A percentile compares a stretch with the other conserved stretches of the same genome.
These are phyloP conservation scores for Neolamprologus tretocephalus DNA, from an alignment of 2,113 vertebrate species.

Conservation along the genomic window DNA sequence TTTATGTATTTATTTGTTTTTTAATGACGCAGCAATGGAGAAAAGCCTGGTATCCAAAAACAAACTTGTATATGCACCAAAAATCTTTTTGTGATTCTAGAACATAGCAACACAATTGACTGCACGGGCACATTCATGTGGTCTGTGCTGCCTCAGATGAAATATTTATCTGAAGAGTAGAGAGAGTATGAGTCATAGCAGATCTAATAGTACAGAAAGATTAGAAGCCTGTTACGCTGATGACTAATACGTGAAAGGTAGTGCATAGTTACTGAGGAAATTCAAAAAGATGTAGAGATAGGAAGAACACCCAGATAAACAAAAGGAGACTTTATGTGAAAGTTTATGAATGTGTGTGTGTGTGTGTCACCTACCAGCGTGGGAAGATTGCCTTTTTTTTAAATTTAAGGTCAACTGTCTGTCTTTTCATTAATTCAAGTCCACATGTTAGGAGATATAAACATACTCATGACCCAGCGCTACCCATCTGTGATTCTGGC, in stretches of 20 bases:
- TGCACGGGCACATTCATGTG: not conserved
- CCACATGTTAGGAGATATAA: not conserved
- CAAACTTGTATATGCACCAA: not conserved
- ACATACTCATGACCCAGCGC: not conserved
- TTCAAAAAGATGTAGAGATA: not conserved
- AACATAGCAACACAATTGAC: not conserved
- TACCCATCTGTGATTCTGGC: slow-evolving; percentile 39
- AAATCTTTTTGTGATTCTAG: not conserved
- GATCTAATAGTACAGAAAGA: not conserved
- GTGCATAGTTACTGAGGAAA: not conserved
- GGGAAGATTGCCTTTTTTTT: slow-evolving; percentile 34
- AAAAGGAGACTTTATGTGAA: not conserved
- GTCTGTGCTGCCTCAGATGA: not conserved
- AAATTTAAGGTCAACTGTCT: slow-evolving; percentile 37
- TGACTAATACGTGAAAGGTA: slow-evolving; percentile 18
- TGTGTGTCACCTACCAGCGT: not conserved
- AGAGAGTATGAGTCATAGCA: not conserved
- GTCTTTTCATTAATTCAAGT: slow-evolving; percentile 21
- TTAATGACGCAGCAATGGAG: not conserved
- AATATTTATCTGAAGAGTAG: not conserved
- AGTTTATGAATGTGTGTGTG: not conserved
- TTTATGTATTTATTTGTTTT: not conserved
- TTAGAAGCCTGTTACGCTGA: not conserved
- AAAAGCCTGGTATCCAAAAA: not conserved
- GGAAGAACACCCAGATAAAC: not conserved